Evolutionary conservation across 1,140 invertebrate genomes (phyloP).

Genomic region (Battus philenor): DNA sequence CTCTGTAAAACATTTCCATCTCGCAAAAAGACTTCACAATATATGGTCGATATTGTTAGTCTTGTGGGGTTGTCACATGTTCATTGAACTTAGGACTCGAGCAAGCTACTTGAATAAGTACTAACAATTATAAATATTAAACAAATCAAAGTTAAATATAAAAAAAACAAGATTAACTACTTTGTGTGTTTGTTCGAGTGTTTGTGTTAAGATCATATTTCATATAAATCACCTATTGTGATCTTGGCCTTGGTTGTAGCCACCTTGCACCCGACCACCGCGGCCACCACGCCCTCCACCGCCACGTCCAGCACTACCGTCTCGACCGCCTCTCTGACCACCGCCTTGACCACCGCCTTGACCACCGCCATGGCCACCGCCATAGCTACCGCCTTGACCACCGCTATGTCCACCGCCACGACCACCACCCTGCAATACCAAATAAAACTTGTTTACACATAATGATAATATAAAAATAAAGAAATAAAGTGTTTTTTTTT

Average conservation of each 20-base stretch:
- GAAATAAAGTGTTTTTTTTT: too few species aligned
- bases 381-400: slow-evolving; percentile 22
- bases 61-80: too few species aligned
- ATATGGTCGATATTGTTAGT: too few species aligned
- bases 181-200: too few species aligned
- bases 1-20: too few species aligned
- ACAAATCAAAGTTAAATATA: too few species aligned
- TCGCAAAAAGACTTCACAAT: too few species aligned
- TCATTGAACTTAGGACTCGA: too few species aligned
- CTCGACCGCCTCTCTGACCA: slow-evolving; percentile 23
- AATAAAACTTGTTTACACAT: background rate
- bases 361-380: slow-evolving; percentile 22
- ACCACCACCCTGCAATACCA: background rate
- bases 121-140: too few species aligned
- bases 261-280: slow-evolving; percentile 52
- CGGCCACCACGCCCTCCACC: slow-evolving; percentile 28
- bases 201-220: background rate
- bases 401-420: background rate
- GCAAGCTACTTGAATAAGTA: too few species aligned
- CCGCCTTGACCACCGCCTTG: slow-evolving; percentile 12
- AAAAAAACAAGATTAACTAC: too few species aligned
- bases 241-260: slow-evolving; percentile 50
- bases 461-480: too few species aligned
- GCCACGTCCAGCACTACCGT: slow-evolving; percentile 15
- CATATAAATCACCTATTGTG: slow-evolving; percentile 28